Conservation (phyloP, 2,113 vertebrate genomes). For the Rutilus rutilus region DNA sequence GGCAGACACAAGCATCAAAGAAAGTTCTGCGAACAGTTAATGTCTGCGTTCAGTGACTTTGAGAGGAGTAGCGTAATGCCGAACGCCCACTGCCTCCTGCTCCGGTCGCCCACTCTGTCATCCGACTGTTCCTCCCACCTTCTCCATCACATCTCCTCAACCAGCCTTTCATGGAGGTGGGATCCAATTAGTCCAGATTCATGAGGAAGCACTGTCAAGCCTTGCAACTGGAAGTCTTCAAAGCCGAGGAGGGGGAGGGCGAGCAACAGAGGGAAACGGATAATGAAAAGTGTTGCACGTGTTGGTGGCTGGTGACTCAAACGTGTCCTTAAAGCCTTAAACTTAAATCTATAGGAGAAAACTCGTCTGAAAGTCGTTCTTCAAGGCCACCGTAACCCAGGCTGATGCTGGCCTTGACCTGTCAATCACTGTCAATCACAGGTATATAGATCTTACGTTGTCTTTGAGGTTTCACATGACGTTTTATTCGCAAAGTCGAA, state of each 20-base stretch:
- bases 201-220: slow-evolving; percentile 41
- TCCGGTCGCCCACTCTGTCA: not conserved
- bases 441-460: no score
- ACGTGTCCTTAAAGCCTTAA: not conserved
- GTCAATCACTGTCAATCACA: no score
- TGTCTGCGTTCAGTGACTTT: not conserved
- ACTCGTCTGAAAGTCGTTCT: not conserved
- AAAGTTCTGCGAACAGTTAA: not conserved
- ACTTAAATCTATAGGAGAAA: not conserved
- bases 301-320: slow-evolving; percentile 25
- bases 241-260: slow-evolving; percentile 24
- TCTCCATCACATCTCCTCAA: slow-evolving; percentile 25
- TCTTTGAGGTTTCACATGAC: no score
- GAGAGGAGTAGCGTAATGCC: not conserved
- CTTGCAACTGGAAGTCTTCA: slow-evolving; percentile 41
- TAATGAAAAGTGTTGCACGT: slow-evolving; percentile 11
- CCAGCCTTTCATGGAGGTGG: slow-evolving; percentile 33
- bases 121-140: slow-evolving; percentile 17
- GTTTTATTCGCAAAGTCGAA: no score
- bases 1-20: not conserved
- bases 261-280: slow-evolving; percentile 12
- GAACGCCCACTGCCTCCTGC: slow-evolving; percentile 10
- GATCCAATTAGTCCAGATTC: slow-evolving; percentile 57
- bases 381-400: not conserved
- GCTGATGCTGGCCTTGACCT: not conserved